Percentiles rank a stretch among this genome's conserved stretches.
phyloP scores from a whole-genome alignment of 2,797 vertebrate species.

The Halcyon smyrnensis region DNA sequence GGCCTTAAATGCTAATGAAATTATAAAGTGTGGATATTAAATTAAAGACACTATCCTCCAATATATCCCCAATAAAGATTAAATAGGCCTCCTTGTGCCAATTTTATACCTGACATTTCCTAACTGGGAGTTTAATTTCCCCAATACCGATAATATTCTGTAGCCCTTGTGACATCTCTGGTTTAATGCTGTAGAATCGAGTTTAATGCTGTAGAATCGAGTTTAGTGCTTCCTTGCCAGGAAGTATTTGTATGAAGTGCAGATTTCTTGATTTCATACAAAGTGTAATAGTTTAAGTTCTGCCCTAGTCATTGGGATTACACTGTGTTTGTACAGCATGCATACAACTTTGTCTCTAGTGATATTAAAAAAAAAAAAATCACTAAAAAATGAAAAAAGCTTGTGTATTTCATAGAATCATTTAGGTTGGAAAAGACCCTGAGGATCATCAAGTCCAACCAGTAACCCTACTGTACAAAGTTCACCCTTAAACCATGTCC shows the following conservation, averaged over 20 bases:
- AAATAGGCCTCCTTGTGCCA: background rate
- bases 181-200: background rate
- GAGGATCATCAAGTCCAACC: too few species aligned
- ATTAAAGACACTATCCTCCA: background rate
- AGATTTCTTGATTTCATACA: background rate
- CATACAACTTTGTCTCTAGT: background rate
- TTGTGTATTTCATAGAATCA: background rate
- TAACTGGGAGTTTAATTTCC: constrained; percentile 3
- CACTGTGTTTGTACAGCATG: background rate
- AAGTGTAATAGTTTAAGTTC: background rate
- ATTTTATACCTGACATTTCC: background rate
- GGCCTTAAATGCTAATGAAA: constrained; percentile 19
- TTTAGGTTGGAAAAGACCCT: too few species aligned
- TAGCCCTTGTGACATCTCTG: background rate
- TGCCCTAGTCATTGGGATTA: background rate
- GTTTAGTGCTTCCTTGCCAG: background rate
- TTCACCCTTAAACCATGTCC: too few species aligned
- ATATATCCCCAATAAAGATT: background rate
- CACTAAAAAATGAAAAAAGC: background rate
- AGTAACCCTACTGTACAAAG: too few species aligned
- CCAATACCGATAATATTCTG: background rate
- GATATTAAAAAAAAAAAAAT: background rate
- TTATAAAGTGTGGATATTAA: background rate
- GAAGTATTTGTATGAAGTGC: background rate
- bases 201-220: background rate